Percentiles rank a stretch among this genome's conserved stretches.
These are phyloP conservation scores for Athene noctua DNA, from an alignment of 2,113 vertebrate species.

Conservation along the genomic window DNA sequence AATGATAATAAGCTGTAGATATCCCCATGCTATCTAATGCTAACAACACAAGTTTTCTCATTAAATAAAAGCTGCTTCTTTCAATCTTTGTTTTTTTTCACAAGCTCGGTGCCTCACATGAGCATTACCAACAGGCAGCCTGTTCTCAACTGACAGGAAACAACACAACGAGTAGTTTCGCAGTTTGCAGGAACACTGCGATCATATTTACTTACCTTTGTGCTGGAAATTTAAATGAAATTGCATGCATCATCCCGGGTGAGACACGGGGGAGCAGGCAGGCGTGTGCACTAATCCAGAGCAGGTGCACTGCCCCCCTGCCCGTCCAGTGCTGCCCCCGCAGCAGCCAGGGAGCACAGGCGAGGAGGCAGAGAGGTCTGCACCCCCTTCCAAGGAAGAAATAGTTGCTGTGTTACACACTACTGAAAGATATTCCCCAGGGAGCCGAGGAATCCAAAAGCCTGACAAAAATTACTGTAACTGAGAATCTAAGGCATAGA, in stretches of 20 bases:
- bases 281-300: neutral
- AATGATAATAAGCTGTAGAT: neutral
- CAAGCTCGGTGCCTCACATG: neutral
- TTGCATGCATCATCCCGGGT: accelerated
- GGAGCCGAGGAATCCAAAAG: neutral
- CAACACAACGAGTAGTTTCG: accelerated
- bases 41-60: neutral
- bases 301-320: no score
- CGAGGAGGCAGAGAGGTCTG: neutral
- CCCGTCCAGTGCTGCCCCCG: no score
- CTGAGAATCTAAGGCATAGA: neutral
- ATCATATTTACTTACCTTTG: neutral
- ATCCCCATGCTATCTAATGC: neutral
- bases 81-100: neutral
- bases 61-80: neutral
- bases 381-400: neutral
- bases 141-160: neutral
- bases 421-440: neutral
- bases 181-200: neutral
- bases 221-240: neutral
- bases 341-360: neutral
- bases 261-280: neutral
- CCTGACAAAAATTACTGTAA: neutral
- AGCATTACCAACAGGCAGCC: neutral
- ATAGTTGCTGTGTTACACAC: neutral